These are phyloP conservation scores for Potorous gilbertii DNA, from an alignment of 2,797 vertebrate genomes.

Conservation along the genomic window DNA sequence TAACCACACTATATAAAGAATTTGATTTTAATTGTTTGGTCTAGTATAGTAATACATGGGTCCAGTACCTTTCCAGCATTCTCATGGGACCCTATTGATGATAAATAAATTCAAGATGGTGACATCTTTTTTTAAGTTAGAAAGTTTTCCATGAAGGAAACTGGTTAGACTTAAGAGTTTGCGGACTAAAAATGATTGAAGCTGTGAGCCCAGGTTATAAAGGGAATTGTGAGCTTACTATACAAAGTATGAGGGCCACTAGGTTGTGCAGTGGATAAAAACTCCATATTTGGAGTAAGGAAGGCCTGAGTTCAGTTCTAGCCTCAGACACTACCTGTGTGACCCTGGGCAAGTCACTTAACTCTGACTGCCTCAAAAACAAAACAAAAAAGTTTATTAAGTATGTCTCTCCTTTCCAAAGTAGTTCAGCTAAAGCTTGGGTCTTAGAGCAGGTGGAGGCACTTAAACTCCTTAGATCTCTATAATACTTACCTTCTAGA, in stretches of 20 bases:
- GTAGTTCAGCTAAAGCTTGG: neutral
- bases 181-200: neutral
- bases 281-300: neutral
- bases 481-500: neutral
- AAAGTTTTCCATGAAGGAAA: slow-evolving; percentile 38
- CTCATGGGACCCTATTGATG: neutral
- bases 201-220: neutral
- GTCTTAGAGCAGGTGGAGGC: neutral
- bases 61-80: slow-evolving; percentile 11
- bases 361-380: neutral
- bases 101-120: neutral
- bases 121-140: slow-evolving; percentile 20
- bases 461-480: neutral
- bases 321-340: neutral
- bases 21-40: neutral
- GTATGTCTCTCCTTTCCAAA: neutral
- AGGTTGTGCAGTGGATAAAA: neutral
- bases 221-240: slow-evolving; percentile 18
- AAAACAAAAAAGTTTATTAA: slow-evolving; percentile 22
- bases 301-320: neutral
- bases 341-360: neutral
- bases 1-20: neutral
- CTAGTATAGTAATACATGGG: slow-evolving; percentile 42
- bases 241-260: neutral
- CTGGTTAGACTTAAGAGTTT: slow-evolving; percentile 3